Percentiles rank a stretch among this genome's conserved stretches.
phyloP scores from a whole-genome alignment of 2,113 vertebrate species.

The Gadus chalcogrammus region DNA sequence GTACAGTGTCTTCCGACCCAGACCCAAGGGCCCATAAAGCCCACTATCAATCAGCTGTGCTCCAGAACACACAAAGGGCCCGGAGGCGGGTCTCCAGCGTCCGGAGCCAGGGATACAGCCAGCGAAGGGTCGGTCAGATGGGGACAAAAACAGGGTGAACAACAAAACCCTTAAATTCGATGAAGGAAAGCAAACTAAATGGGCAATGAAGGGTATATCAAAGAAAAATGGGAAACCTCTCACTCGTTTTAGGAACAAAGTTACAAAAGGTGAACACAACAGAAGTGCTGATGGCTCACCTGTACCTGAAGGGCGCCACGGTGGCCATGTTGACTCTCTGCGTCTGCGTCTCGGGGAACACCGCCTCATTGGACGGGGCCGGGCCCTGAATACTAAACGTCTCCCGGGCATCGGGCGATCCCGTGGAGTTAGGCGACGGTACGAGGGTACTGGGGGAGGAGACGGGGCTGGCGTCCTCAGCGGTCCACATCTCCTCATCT shows the following conservation, averaged over 20 bases:
- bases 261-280: too few relatives aligned
- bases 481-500: conserved; percentile 74
- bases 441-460: conserved; percentile 41
- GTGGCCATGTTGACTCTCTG: conserved; percentile 70
- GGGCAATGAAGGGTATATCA: too few relatives aligned
- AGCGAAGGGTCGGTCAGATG: neutral
- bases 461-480: conserved; percentile 63
- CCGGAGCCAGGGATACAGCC: neutral
- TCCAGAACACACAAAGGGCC: conserved; percentile 40
- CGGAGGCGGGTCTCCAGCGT: conserved; percentile 6
- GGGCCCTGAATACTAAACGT: conserved; percentile 1
- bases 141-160: conserved; percentile 1
- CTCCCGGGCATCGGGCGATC: conserved; percentile 20
- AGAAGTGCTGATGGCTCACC: conserved; percentile 35
- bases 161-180: too few relatives aligned
- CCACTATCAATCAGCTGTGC: conserved; percentile 47
- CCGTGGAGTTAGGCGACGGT: conserved; percentile 11
- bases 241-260: too few relatives aligned
- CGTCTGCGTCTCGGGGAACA: conserved; percentile 30
- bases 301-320: conserved; percentile 73
- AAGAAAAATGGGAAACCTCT: too few relatives aligned
- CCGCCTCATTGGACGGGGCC: conserved; percentile 19
- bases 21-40: conserved; percentile 28
- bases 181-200: too few relatives aligned
- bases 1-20: neutral